phyloP scores from a whole-genome alignment of 2,113 vertebrate species.

The Pluvialis apricaria region DNA sequence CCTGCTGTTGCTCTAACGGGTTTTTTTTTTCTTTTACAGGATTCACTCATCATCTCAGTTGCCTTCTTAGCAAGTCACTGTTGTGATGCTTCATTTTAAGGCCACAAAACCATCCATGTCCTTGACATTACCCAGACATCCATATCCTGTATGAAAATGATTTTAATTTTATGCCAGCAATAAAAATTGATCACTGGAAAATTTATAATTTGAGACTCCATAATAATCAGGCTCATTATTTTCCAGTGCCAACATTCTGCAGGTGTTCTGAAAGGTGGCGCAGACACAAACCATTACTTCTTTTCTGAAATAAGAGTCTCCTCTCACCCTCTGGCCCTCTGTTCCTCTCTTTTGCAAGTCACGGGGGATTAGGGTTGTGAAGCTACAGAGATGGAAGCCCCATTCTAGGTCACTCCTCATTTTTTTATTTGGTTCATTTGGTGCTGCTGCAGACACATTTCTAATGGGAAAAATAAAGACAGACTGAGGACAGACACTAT shows the following conservation, averaged over 20 bases:
- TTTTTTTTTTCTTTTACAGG: not conserved
- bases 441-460: not conserved
- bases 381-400: not conserved
- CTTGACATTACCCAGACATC: not conserved
- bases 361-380: not conserved
- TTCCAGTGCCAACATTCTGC: not conserved
- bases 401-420: not conserved
- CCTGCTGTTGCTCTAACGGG: not conserved
- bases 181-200: slow-evolving; percentile 24
- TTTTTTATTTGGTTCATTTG: not conserved
- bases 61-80: not conserved
- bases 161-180: slow-evolving; percentile 41
- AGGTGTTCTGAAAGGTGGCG: not conserved
- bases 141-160: not conserved
- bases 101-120: not conserved
- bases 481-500: not conserved
- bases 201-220: not conserved
- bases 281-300: not conserved
- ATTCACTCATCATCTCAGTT: not conserved
- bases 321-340: not conserved
- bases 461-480: not conserved
- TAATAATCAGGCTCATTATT: not conserved
- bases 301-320: not conserved
- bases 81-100: not conserved
- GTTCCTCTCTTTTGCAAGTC: not conserved